A percentile compares a stretch with the other conserved stretches of the same genome.
Conservation (phyloP, 2,113 vertebrate species). For the Heptranchias perlo region DNA sequence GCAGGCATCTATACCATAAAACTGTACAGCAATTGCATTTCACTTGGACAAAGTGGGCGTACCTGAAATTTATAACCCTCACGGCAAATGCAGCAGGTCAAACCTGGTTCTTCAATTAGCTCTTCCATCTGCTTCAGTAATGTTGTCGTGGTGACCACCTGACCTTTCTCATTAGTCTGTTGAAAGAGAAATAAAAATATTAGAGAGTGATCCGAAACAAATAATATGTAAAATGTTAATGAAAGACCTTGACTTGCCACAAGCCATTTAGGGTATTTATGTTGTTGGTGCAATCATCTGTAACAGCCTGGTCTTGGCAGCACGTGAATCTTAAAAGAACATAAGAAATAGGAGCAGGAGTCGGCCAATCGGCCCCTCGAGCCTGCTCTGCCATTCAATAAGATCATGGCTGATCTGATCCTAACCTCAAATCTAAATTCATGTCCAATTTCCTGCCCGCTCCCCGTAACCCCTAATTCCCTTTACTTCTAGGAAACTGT, state of each 20-base stretch:
- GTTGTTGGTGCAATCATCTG: not conserved
- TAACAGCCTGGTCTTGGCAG: not conserved
- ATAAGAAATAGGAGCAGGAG: too few relatives aligned
- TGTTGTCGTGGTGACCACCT: constrained; percentile 94
- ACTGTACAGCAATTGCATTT: not conserved
- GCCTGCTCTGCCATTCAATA: too few relatives aligned
- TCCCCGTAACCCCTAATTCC: too few relatives aligned
- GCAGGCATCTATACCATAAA: not conserved
- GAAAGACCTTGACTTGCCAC: not conserved
- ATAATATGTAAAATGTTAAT: not conserved
- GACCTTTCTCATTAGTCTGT: constrained; percentile 96
- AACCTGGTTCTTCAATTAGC: constrained; percentile 91
- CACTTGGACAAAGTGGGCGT: not conserved
- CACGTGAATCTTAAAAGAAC: too few relatives aligned
- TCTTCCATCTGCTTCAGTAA: constrained; percentile 98
- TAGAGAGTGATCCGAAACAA: not conserved
- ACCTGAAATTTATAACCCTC: constrained; percentile 99
- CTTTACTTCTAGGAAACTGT: too few relatives aligned
- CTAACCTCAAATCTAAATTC: too few relatives aligned
- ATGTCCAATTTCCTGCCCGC: too few relatives aligned
- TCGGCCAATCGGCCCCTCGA: too few relatives aligned
- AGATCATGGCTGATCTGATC: too few relatives aligned
- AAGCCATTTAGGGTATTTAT: not conserved
- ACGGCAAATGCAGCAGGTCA: constrained; percentile 96
- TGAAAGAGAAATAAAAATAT: constrained; percentile 39